These are phyloP conservation scores for Lasioglossum villosulum DNA, from an alignment of 2,888 invertebrate species.

Conservation along the genomic window DNA sequence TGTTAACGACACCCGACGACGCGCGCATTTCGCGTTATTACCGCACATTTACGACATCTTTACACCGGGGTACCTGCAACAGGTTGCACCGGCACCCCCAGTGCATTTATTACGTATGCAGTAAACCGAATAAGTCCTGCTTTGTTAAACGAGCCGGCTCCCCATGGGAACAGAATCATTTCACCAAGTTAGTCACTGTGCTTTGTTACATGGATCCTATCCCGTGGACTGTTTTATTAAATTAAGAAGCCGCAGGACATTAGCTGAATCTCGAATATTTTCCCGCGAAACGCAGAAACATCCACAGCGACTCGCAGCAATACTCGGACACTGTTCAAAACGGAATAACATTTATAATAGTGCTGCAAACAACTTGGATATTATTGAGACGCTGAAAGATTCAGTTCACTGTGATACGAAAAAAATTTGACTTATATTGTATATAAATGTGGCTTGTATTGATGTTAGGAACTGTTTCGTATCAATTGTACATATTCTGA, in stretches of 20 bases:
- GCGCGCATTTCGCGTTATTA: conserved; percentile 70
- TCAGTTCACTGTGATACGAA: background rate
- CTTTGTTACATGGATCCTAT: conserved; percentile 45
- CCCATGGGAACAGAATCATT: conserved; percentile 67
- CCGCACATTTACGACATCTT: conserved; percentile 74
- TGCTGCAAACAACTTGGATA: background rate
- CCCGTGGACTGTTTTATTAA: conserved; percentile 38
- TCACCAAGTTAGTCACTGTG: conserved; percentile 61
- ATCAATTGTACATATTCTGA: background rate
- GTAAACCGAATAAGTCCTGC: conserved; percentile 72
- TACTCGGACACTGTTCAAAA: background rate
- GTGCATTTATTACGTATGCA: conserved; percentile 67
- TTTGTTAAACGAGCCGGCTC: conserved; percentile 69
- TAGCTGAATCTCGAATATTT: conserved; percentile 24
- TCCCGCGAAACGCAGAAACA: background rate
- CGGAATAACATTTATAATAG: background rate
- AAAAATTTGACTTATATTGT: too few species aligned
- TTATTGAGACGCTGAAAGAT: background rate
- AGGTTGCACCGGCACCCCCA: conserved; percentile 68
- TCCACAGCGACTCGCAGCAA: background rate
- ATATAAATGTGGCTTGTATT: too few species aligned
- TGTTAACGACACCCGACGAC: conserved; percentile 64
- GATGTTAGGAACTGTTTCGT: background rate
- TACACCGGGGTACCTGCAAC: conserved; percentile 69
- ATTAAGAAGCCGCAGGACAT: conserved; percentile 50